These are phyloP conservation scores for Acromyrmex echinatior DNA, from an alignment of 1,140 invertebrate genomes.

Conservation along the genomic window DNA sequence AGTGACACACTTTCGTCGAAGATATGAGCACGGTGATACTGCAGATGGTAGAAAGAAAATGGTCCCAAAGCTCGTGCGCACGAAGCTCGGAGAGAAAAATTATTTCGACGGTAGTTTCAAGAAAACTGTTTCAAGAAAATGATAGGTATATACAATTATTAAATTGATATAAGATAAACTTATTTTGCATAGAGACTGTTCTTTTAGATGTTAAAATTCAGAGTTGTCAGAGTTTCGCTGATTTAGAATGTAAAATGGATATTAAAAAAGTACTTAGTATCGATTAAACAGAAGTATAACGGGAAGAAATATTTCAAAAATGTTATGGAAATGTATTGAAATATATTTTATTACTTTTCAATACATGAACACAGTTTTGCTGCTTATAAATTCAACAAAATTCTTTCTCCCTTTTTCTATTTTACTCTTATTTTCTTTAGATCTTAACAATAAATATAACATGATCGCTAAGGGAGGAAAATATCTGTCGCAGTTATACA, in stretches of 20 bases:
- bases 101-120: slow-evolving; percentile 4
- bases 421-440: background rate
- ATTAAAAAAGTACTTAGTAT: background rate
- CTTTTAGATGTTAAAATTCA: too few relatives aligned
- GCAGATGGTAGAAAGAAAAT: slow-evolving; percentile 34
- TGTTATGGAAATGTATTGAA: background rate
- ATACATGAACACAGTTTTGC: background rate
- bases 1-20: slow-evolving; percentile 54
- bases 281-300: background rate
- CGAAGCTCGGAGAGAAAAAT: slow-evolving; percentile 37
- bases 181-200: background rate
- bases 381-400: background rate
- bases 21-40: slow-evolving; percentile 29
- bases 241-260: background rate
- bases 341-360: background rate
- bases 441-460: background rate
- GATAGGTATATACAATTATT: background rate
- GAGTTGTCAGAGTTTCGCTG: background rate
- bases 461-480: background rate
- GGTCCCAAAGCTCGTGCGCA: background rate
- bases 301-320: background rate
- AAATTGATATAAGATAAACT: slow-evolving; percentile 6
- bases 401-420: too few relatives aligned
- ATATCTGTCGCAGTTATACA: background rate
- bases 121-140: background rate